Conservation (phyloP, 2,113 vertebrate genomes). For the Notiomystis cincta region DNA sequence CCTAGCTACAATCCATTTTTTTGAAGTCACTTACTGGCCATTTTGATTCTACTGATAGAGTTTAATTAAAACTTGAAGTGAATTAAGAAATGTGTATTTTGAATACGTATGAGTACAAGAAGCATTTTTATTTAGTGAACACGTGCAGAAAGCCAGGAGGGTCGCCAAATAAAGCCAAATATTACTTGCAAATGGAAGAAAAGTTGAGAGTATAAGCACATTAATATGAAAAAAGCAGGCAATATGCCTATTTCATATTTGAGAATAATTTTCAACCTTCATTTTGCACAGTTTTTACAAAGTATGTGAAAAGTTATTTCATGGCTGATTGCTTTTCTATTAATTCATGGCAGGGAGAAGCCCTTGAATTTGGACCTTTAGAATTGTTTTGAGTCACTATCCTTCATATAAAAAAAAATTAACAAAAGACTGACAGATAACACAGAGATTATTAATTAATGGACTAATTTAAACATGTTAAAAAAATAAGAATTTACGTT, state of each 20-base stretch:
- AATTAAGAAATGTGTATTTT: background rate
- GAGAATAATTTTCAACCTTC: background rate
- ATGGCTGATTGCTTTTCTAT: background rate
- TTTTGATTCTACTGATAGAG: background rate
- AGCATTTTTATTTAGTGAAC: conserved; percentile 17
- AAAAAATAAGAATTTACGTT: background rate
- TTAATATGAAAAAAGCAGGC: background rate
- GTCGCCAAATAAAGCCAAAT: conserved; percentile 16
- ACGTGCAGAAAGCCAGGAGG: conserved; percentile 47
- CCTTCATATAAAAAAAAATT: background rate
- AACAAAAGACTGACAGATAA: background rate
- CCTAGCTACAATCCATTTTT: background rate
- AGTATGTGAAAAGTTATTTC: background rate
- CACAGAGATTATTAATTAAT: background rate
- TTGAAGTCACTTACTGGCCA: background rate
- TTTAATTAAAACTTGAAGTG: background rate
- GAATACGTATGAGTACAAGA: background rate
- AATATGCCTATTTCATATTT: background rate
- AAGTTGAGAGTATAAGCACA: background rate
- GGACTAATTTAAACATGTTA: background rate
- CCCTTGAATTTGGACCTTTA: background rate
- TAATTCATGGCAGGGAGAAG: background rate
- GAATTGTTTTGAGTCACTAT: background rate
- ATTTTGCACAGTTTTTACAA: conserved; percentile 57
- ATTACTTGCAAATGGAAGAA: conserved; percentile 15